phyloP scores from a whole-genome alignment of 1,140 invertebrate species.

The Heliconius congener region DNA sequence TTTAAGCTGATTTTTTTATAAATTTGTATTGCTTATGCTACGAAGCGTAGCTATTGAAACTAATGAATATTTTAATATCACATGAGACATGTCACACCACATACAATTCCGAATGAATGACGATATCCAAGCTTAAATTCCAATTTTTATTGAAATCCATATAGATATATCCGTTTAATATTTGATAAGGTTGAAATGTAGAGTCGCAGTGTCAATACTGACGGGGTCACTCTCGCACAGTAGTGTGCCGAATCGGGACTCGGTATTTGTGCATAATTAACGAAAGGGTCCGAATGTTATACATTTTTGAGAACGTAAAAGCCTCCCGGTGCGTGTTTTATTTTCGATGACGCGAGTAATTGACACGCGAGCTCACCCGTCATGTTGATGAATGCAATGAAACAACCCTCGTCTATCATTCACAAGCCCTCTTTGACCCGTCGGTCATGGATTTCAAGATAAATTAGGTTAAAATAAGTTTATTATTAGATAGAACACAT shows the following conservation, averaged over 20 bases:
- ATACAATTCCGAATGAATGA: neutral
- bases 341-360: constrained; percentile 24
- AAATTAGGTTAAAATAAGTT: neutral
- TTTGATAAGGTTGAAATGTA: neutral
- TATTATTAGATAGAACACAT: too few relatives aligned
- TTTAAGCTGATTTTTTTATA: neutral
- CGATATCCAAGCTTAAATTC: neutral
- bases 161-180: neutral
- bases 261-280: constrained; percentile 10
- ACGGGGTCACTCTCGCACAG: neutral
- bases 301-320: constrained; percentile 17
- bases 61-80: neutral
- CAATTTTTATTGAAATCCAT: constrained; percentile 9
- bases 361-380: constrained; percentile 4
- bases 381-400: neutral
- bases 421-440: neutral
- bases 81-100: neutral
- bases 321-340: constrained; percentile 7
- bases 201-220: neutral
- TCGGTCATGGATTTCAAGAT: neutral
- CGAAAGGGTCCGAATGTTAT: constrained; percentile 9
- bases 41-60: neutral
- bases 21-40: neutral
- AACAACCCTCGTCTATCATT: constrained; percentile 1
- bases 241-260: neutral